Percentiles rank a stretch among this genome's conserved stretches.
These are phyloP conservation scores for Halcyon malimbica DNA, from an alignment of 2,113 vertebrate species.

Conservation along the genomic window DNA sequence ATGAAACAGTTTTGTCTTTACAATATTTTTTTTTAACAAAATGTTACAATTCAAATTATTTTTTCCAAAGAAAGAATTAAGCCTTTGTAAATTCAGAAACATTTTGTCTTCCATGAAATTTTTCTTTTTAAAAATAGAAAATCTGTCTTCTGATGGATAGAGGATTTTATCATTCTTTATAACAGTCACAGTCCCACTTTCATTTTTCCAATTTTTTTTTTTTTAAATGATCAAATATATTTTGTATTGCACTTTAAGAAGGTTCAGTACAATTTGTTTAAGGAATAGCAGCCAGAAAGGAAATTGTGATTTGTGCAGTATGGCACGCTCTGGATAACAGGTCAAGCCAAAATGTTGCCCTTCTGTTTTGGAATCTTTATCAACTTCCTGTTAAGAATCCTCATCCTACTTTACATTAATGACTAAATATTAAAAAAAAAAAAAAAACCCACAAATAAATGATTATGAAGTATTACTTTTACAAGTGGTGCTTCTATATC, in stretches of 20 bases:
- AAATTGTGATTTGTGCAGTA: neutral
- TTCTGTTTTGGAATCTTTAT: neutral
- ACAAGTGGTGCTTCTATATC: neutral
- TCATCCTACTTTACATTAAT: neutral
- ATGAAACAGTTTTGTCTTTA: neutral
- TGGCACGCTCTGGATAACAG: neutral
- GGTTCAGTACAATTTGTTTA: neutral
- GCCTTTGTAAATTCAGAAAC: neutral
- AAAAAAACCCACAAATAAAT: neutral
- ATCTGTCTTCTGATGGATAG: neutral
- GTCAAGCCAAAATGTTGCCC: neutral
- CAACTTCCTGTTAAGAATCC: neutral
- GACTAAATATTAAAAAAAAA: neutral
- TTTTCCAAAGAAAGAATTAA: neutral
- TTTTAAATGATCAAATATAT: neutral
- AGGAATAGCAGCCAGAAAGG: neutral
- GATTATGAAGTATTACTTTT: neutral
- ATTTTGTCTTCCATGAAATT: neutral
- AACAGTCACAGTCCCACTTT: neutral
- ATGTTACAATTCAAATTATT: neutral
- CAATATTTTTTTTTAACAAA: neutral
- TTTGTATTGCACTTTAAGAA: neutral
- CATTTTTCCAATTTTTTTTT: neutral
- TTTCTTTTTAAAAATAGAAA: neutral
- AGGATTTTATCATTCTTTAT: neutral